Base-by-base conservation (phyloP, 2,888 invertebrate genomes). In the Erannis defoliaria region DNA sequence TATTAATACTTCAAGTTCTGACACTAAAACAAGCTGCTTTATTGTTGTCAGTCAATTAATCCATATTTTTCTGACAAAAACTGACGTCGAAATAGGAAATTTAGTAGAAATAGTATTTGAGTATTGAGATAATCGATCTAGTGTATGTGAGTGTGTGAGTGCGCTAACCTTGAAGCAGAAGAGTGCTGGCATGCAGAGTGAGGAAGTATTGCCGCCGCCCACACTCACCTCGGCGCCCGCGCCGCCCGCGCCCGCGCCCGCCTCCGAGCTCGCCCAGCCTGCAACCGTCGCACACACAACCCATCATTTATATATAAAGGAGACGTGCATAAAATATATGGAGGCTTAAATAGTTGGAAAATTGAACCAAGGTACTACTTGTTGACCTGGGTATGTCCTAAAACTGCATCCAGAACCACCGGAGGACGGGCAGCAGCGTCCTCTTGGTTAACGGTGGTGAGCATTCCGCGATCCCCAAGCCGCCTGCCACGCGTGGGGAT, bases 141-240 rank as follows among this genome's bases (percentile, higher is more conserved):
- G 37, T 45, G 21, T 56, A 26, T 37, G 43, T 55, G 23, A 48
- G 21, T 45, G 53, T 60, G 45, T 60, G 67, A 64, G 69, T 62
- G 66, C 67, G 84, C 90, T 91, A 95, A 96, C 96, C 96, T 96
- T 96, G 94, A 96, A 96, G 96, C 96, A 96, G 94, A 96, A 96
- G 94, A 96, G 95, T 95, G 95, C 94, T 90, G 96, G 96, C 96
- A 96, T 96, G 96, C 96, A 96, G 94, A 96, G 95, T 94, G 95
- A 95, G 94, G 95, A 94, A 79, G 81, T 72, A 76, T 77, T 76
- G 76, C 94, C 95, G 95, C 94, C 95, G 77, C 77, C 77, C 81
- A 80, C 88, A 89, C 89, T 89, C 89, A 89, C 90, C 88, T 86
- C 86, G 77, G 81, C 95, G 95, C 94, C 95, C 73, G 78, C 77